These are phyloP conservation scores for Drosophila stalkeri DNA, from an alignment of 2,888 invertebrate genomes.

Conservation along the genomic window DNA sequence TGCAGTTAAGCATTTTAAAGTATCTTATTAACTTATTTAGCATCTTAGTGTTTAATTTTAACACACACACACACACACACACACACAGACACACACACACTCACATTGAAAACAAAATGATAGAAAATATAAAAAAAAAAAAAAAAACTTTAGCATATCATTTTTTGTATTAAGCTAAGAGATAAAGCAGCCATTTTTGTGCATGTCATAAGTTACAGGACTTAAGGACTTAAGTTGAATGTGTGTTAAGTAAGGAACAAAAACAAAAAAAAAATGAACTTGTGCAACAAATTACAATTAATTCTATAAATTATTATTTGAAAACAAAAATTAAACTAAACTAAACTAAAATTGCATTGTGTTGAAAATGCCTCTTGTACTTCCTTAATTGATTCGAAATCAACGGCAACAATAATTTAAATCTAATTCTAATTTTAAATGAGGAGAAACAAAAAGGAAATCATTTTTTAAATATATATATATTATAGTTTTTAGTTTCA, in stretches of 20 bases:
- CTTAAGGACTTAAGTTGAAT: conserved; percentile 49
- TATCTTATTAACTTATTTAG: conserved; percentile 67
- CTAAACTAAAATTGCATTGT: conserved; percentile 33
- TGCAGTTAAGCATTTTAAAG: conserved; percentile 71
- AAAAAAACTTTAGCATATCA: conserved; percentile 66
- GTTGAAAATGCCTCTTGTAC: conserved; percentile 67
- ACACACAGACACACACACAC: conserved; percentile 3
- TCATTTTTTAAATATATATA: conserved; percentile 26
- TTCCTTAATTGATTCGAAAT: conserved; percentile 82
- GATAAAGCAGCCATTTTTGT: conserved; percentile 50
- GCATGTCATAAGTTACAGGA: conserved; percentile 50
- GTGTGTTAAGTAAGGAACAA: conserved; percentile 39
- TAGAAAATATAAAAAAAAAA: conserved; percentile 15
- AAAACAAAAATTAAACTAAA: not conserved
- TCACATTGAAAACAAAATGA: conserved; percentile 29
- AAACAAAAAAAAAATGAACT: conserved; percentile 19
- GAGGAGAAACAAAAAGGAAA: not conserved
- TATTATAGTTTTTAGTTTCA: conserved; percentile 50
- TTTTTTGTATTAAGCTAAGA: conserved; percentile 66
- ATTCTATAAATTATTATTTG: conserved; percentile 23
- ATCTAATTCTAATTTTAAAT: conserved; percentile 53
- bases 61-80: conserved; percentile 34
- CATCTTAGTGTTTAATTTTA: conserved; percentile 60
- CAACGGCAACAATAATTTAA: conserved; percentile 54
- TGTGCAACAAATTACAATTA: conserved; percentile 51